Evolutionary conservation across 2,888 invertebrate species (phyloP).

Genomic region (Cosmorhoe ocellata): DNA sequence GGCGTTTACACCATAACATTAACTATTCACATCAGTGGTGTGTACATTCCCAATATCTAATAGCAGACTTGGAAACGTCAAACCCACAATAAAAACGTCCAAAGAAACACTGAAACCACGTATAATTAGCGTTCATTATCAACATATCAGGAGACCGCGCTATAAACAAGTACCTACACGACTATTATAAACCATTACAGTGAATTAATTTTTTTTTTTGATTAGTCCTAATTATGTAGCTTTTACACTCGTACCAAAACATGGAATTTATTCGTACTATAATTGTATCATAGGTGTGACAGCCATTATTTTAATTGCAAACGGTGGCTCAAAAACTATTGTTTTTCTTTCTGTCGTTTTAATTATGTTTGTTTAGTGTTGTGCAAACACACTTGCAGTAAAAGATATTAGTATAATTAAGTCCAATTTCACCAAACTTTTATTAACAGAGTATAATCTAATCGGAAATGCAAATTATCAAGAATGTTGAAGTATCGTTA

Average conservation of each 20-base stretch:
- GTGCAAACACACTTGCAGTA: constrained; percentile 24
- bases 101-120: constrained; percentile 29
- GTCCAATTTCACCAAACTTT: too few relatives aligned
- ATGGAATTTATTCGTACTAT: constrained; percentile 71
- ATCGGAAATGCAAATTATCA: too few relatives aligned
- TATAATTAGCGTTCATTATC: constrained; percentile 52
- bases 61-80: constrained; percentile 32
- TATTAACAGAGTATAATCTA: too few relatives aligned
- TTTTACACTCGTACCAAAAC: constrained; percentile 45
- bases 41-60: constrained; percentile 32
- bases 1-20: constrained; percentile 16
- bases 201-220: constrained; percentile 56
- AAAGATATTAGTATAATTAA: constrained; percentile 18
- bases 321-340: constrained; percentile 65
- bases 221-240: constrained; percentile 57
- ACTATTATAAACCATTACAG: constrained; percentile 51
- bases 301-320: constrained; percentile 80
- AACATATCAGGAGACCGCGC: constrained; percentile 51
- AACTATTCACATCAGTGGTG: constrained; percentile 27
- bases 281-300: constrained; percentile 82
- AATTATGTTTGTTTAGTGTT: constrained; percentile 39
- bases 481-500: too few relatives aligned
- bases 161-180: constrained; percentile 32
- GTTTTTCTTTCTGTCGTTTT: constrained; percentile 64
- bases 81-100: constrained; percentile 38